These are phyloP conservation scores for Xiphophorus couchianus DNA, from an alignment of 2,113 vertebrate genomes.

Conservation along the genomic window DNA sequence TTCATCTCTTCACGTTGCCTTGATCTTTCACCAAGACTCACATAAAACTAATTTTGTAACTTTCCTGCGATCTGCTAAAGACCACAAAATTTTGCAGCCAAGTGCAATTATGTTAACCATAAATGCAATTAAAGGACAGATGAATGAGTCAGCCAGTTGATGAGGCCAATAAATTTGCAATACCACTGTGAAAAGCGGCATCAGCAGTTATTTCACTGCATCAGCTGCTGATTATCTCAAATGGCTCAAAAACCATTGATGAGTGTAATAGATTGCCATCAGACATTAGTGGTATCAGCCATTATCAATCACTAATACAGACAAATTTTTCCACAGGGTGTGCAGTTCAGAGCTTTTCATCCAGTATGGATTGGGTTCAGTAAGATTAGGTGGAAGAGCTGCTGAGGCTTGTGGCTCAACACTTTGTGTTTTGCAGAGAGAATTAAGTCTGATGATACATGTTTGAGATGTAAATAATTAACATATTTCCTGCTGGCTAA, in stretches of 20 bases:
- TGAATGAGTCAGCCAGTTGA: background rate
- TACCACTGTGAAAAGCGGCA: background rate
- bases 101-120: background rate
- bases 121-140: background rate
- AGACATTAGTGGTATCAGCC: background rate
- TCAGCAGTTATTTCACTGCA: conserved; percentile 7
- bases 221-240: conserved; percentile 2
- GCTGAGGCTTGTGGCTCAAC: background rate
- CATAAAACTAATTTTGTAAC: background rate
- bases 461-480: background rate
- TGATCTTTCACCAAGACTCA: background rate
- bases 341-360: background rate
- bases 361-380: background rate
- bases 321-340: background rate
- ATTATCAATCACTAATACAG: background rate
- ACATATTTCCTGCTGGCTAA: background rate
- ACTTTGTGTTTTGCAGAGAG: background rate
- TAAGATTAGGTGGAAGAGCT: background rate
- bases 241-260: background rate
- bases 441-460: background rate
- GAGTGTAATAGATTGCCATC: background rate
- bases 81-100: background rate
- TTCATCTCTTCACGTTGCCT: background rate
- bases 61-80: background rate
- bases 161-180: background rate